Conservation (phyloP, 2,888 invertebrate genomes). For the Epirrhoe alternata region DNA sequence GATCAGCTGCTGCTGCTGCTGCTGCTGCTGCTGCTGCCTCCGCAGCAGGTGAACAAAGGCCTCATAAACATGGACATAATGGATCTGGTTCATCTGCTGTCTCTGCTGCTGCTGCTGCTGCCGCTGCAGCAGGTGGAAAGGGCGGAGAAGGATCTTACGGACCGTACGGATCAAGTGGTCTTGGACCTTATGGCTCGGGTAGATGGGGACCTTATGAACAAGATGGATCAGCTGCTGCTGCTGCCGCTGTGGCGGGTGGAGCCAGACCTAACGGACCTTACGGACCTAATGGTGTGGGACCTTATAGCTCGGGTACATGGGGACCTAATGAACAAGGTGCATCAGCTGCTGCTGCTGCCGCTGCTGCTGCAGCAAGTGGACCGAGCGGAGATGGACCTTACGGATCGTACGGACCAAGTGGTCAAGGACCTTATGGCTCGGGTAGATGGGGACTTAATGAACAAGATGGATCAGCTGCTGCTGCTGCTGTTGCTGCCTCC, state of each 20-base stretch:
- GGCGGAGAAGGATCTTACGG: constrained; percentile 1
- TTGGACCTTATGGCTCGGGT: too few relatives aligned
- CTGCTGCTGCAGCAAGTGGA: background rate
- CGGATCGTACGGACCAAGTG: background rate
- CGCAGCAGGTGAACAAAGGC: background rate
- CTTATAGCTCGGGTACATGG: background rate
- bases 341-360: background rate
- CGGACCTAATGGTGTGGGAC: background rate
- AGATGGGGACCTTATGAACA: constrained; percentile 28
- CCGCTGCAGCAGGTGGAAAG: constrained; percentile 10
- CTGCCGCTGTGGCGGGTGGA: constrained; percentile 17
- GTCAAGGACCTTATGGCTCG: background rate
- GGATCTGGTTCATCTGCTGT: too few relatives aligned
- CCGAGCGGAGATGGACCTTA: background rate
- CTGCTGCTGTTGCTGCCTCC: background rate
- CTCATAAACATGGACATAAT: too few relatives aligned
- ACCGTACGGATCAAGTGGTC: background rate
- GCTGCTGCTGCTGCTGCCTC: background rate
- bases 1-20: background rate
- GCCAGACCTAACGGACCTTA: too few relatives aligned
- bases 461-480: background rate
- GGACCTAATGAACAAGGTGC: background rate
- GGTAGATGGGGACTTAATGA: background rate
- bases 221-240: constrained; percentile 30
- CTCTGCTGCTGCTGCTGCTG: background rate